A percentile compares a stretch with the other conserved stretches of the same genome.
Evolutionary conservation across 2,888 invertebrate genomes (phyloP).

Genomic region (Bombylius discolor): DNA sequence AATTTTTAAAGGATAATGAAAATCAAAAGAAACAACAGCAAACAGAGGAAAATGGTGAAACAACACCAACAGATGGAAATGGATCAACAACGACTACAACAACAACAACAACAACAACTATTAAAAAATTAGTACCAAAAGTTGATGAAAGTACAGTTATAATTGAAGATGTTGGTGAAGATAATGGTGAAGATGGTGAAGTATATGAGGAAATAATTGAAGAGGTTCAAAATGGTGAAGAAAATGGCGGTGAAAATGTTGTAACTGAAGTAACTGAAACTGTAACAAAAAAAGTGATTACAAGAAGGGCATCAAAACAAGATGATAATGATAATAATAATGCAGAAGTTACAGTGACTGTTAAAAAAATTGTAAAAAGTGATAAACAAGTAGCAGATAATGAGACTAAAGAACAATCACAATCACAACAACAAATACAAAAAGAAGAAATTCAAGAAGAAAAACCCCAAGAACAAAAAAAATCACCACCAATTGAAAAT

Average conservation of each 20-base stretch:
- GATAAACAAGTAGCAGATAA: neutral
- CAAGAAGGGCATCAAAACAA: neutral
- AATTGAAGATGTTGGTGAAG: neutral
- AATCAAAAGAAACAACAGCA: neutral
- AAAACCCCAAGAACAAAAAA: neutral
- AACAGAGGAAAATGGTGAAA: neutral
- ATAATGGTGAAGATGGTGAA: slow-evolving; percentile 6
- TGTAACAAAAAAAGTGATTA: neutral
- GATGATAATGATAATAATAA: neutral
- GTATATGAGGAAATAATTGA: neutral
- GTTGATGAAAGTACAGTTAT: neutral
- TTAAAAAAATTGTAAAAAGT: neutral
- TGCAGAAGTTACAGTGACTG: neutral
- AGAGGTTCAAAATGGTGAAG: neutral
- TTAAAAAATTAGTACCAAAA: neutral
- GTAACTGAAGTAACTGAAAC: neutral
- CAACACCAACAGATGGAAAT: neutral
- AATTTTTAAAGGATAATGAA: neutral
- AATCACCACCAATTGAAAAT: neutral
- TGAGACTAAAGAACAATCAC: neutral
- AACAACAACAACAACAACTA: neutral
- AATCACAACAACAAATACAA: neutral
- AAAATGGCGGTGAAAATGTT: neutral
- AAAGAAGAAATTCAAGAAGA: neutral
- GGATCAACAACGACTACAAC: neutral